Percentiles rank a stretch among this genome's conserved stretches.
phyloP scores from a whole-genome alignment of 2,113 vertebrate species.

The Anthoscopus minutus region DNA sequence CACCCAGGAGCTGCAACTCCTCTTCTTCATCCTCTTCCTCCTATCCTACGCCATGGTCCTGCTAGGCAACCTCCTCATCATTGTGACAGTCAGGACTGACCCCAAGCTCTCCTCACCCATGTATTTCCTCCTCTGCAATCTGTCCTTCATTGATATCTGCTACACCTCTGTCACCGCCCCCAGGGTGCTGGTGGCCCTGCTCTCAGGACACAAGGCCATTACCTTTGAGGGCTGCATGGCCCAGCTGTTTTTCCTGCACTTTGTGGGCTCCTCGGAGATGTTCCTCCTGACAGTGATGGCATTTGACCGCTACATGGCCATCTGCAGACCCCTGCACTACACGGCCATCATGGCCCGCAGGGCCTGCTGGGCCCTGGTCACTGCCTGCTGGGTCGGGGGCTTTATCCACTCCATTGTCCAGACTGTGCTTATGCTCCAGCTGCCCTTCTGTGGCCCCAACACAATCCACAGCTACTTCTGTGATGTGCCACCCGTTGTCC shows the following conservation, averaged over 20 bases:
- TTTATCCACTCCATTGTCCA: slow-evolving; percentile 34
- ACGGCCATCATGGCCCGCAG: background rate
- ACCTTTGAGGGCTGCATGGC: slow-evolving; percentile 49
- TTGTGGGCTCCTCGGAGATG: slow-evolving; percentile 57
- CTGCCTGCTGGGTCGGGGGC: slow-evolving; percentile 34
- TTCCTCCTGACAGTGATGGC: slow-evolving; percentile 55
- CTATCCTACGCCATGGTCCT: slow-evolving; percentile 34
- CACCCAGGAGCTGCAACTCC: slow-evolving; percentile 3
- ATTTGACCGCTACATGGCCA: slow-evolving; percentile 3
- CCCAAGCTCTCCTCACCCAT: slow-evolving; percentile 46
- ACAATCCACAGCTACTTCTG: slow-evolving; percentile 37
- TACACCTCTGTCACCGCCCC: slow-evolving; percentile 48
- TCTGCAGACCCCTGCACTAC: slow-evolving; percentile 56
- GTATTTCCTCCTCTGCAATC: slow-evolving; percentile 63
- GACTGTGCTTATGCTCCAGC: background rate
- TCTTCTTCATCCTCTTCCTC: slow-evolving; percentile 48
- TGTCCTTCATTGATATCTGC: slow-evolving; percentile 66
- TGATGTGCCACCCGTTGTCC: background rate
- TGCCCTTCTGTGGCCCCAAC: slow-evolving; percentile 48
- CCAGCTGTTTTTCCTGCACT: slow-evolving; percentile 65
- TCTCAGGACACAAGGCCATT: slow-evolving; percentile 41
- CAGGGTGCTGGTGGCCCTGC: slow-evolving; percentile 50
- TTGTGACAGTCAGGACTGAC: slow-evolving; percentile 29
- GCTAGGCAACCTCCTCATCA: slow-evolving; percentile 63
- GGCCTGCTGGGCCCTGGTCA: background rate